Conservation (phyloP, 2,797 vertebrate species). For the Mastacembelus armatus region DNA sequence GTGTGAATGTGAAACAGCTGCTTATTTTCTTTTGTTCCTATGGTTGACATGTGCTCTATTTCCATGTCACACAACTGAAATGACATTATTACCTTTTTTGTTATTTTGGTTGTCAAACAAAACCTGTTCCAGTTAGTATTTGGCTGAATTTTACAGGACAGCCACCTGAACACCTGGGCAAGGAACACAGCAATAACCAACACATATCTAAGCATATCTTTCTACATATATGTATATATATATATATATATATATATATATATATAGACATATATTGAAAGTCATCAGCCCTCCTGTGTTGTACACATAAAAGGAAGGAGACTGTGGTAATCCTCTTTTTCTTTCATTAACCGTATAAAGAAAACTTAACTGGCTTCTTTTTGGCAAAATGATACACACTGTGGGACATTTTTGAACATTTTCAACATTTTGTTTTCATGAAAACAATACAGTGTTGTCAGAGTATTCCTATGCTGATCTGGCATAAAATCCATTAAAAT, state of each 20-base stretch:
- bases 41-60: conserved; percentile 33
- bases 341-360: not conserved
- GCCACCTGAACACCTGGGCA: conserved; percentile 15
- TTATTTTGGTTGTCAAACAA: too few relatives aligned
- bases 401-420: not conserved
- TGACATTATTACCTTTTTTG: conserved; percentile 53
- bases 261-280: too few relatives aligned
- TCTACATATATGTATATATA: too few relatives aligned
- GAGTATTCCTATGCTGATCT: not conserved
- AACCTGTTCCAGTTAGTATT: conserved; percentile 14
- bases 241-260: too few relatives aligned
- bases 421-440: conserved; percentile 1
- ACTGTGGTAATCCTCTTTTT: not conserved
- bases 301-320: not conserved
- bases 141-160: conserved; percentile 1
- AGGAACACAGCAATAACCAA: not conserved
- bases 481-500: conserved; percentile 7
- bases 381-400: not conserved
- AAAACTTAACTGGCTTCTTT: not conserved
- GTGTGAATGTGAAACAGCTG: conserved; percentile 55
- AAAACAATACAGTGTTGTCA: too few relatives aligned
- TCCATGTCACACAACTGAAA: conserved; percentile 43
- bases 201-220: too few relatives aligned
- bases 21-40: conserved; percentile 21
- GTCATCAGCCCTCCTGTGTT: too few relatives aligned